Evolutionary conservation across 2,888 invertebrate species (phyloP).

Genomic region (Alsophila aescularia): DNA sequence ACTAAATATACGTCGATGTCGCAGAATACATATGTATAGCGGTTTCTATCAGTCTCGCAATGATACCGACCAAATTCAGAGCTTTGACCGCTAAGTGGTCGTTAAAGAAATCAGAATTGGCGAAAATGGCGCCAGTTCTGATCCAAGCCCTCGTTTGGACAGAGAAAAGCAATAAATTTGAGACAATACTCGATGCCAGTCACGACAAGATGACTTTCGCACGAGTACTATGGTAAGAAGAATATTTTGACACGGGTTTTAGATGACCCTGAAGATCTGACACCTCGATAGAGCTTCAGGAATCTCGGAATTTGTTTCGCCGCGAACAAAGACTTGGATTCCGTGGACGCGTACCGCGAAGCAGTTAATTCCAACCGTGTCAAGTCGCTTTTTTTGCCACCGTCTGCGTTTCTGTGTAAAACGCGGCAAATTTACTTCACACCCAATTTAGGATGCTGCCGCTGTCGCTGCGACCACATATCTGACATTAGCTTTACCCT

Average conservation of each 20-base stretch:
- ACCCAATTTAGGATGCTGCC: conserved; percentile 43
- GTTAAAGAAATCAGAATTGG: conserved; percentile 13
- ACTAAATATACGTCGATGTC: background rate
- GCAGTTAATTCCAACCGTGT: conserved; percentile 65
- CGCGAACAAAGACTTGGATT: conserved; percentile 63
- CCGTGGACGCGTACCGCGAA: conserved; percentile 61
- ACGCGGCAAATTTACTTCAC: conserved; percentile 51
- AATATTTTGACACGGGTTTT: conserved; percentile 31
- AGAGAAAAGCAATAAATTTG: conserved; percentile 11
- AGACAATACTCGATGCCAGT: conserved; percentile 2
- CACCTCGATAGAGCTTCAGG: conserved; percentile 55
- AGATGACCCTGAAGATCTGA: conserved; percentile 51
- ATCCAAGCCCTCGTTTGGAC: conserved; percentile 11
- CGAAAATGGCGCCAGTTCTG: conserved; percentile 10
- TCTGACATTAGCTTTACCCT: conserved; percentile 25
- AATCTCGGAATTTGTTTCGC: conserved; percentile 56
- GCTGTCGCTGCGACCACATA: conserved; percentile 30
- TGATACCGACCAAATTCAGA: background rate
- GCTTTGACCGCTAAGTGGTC: conserved; percentile 10
- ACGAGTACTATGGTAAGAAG: conserved; percentile 18
- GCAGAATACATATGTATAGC: background rate
- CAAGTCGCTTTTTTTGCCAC: conserved; percentile 51
- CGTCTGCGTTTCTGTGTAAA: conserved; percentile 45
- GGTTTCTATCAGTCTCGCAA: background rate
- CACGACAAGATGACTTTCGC: background rate